Evolutionary conservation across 64 coral and sea anemone species (phyloP).

Genomic region (Montipora cactus): DNA sequence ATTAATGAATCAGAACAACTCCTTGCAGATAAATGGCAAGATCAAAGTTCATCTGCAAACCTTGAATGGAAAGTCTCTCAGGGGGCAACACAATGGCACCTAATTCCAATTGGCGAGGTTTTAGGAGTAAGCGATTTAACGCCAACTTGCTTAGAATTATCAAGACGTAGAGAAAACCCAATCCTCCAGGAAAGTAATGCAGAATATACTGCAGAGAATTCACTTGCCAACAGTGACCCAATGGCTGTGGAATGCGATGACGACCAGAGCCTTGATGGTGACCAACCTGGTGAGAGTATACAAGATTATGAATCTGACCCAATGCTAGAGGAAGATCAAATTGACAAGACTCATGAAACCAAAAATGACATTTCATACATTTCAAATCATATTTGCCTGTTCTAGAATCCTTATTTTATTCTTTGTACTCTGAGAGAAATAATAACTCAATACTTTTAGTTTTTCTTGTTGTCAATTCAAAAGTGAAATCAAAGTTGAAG

Average conservation of each 20-base stretch:
- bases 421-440: neutral
- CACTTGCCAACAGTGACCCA: neutral
- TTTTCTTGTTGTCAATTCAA: too few relatives aligned
- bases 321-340: neutral
- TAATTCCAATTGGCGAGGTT: conserved; percentile 82
- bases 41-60: neutral
- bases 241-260: neutral
- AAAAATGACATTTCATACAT: neutral
- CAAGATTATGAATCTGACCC: neutral
- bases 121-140: conserved; percentile 15
- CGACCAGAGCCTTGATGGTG: neutral
- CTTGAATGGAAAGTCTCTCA: conserved; percentile 46
- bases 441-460: too few relatives aligned
- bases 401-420: neutral
- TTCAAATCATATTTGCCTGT: conserved; percentile 2
- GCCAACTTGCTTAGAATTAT: conserved; percentile 5
- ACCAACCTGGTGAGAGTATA: neutral
- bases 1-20: neutral
- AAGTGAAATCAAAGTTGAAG: too few relatives aligned
- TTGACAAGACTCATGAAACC: neutral
- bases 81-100: conserved; percentile 57
- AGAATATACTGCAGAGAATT: neutral
- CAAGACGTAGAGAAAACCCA: neutral
- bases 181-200: neutral
- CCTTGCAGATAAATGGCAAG: neutral